These are phyloP conservation scores for Osmerus eperlanus DNA, from an alignment of 2,113 vertebrate genomes.

Conservation along the genomic window DNA sequence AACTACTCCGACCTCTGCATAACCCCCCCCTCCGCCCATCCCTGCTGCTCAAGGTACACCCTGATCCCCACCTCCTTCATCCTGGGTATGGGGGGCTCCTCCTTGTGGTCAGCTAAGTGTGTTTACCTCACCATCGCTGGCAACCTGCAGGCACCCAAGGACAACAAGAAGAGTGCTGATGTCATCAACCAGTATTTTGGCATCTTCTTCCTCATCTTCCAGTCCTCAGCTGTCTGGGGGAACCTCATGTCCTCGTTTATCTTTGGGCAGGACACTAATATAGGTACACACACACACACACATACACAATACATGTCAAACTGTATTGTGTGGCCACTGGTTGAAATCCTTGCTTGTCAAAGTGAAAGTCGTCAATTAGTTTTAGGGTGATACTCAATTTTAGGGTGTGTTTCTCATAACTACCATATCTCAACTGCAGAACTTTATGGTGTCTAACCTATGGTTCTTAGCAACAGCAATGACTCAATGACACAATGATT, in stretches of 20 bases:
- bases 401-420: too few relatives aligned
- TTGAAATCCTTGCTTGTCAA: too few relatives aligned
- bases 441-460: too few relatives aligned
- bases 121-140: constrained; percentile 86
- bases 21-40: background rate
- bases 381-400: too few relatives aligned
- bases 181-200: constrained; percentile 91
- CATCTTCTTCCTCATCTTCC: constrained; percentile 92
- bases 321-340: too few relatives aligned
- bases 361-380: too few relatives aligned
- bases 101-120: constrained; percentile 92
- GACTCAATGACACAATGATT: too few relatives aligned
- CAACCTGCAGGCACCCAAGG: constrained; percentile 63
- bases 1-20: too few relatives aligned
- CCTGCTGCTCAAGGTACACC: constrained; percentile 77
- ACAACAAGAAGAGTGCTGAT: constrained; percentile 71
- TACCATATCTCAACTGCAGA: too few relatives aligned
- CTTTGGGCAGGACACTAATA: constrained; percentile 72
- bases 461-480: too few relatives aligned
- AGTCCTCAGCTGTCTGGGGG: constrained; percentile 89
- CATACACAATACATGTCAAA: too few relatives aligned
- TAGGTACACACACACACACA: constrained; percentile 77
- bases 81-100: constrained; percentile 88
- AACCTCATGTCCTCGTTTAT: constrained; percentile 95
- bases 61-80: constrained; percentile 87